A percentile compares a stretch with the other conserved stretches of the same genome.
Evolutionary conservation across 2,797 vertebrate species (phyloP).

Genomic region (Geotrypetes seraphini): DNA sequence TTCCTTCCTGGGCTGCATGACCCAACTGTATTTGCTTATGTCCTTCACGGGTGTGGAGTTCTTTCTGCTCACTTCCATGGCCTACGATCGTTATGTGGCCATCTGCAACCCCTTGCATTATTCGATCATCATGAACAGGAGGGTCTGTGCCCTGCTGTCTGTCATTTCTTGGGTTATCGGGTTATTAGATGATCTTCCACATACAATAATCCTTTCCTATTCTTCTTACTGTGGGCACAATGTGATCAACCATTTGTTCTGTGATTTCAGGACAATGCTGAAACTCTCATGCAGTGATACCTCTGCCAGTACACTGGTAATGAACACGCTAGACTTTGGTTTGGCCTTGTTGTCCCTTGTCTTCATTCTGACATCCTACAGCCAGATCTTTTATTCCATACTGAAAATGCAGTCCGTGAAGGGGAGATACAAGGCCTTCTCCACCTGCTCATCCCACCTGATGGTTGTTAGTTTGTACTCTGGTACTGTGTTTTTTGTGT

Average conservation of each 20-base stretch:
- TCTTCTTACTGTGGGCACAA: slow-evolving; percentile 8
- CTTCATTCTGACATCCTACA: slow-evolving; percentile 3
- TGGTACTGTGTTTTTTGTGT: slow-evolving; percentile 16
- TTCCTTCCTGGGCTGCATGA: slow-evolving; percentile 13
- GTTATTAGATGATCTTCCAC: slow-evolving; percentile 12
- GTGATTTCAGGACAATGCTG: slow-evolving; percentile 12
- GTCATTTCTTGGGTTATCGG: slow-evolving; percentile 7
- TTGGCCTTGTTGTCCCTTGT: slow-evolving; percentile 2
- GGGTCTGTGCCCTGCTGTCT: neutral
- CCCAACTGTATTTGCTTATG: slow-evolving; percentile 18
- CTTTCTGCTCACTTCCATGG: slow-evolving; percentile 15
- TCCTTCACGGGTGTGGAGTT: slow-evolving; percentile 12
- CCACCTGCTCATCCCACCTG: slow-evolving; percentile 12
- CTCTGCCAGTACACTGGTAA: slow-evolving; percentile 2
- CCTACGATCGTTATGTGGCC: slow-evolving; percentile 17
- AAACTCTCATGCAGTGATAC: slow-evolving; percentile 14
- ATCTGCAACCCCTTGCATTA: slow-evolving; percentile 14
- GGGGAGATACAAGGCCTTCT: neutral
- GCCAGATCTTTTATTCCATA: slow-evolving; percentile 13
- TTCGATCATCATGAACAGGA: slow-evolving; percentile 4
- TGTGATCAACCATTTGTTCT: slow-evolving; percentile 14
- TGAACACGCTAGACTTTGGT: neutral
- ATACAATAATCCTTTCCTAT: slow-evolving; percentile 2
- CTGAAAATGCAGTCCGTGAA: neutral
- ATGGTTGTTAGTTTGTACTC: slow-evolving; percentile 12